These are phyloP conservation scores for Tricholauxania praeusta DNA, from an alignment of 2,888 invertebrate genomes.

Conservation along the genomic window DNA sequence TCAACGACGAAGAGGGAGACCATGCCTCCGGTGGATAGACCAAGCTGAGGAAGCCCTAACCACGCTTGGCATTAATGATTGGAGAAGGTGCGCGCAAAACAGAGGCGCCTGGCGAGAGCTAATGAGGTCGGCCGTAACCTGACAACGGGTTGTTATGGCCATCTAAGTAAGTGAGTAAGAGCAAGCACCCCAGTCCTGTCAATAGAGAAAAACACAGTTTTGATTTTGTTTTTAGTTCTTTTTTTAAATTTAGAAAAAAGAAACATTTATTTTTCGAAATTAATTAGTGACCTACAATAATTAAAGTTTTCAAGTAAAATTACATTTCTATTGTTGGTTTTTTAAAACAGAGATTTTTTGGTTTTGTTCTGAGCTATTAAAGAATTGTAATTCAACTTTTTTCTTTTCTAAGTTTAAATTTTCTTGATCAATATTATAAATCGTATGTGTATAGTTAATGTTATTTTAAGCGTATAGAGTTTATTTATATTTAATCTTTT, in stretches of 20 bases:
- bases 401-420: not conserved
- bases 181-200: not conserved
- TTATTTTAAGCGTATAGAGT: conserved; percentile 42
- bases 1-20: too few relatives aligned
- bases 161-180: too few relatives aligned
- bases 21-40: too few relatives aligned
- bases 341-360: not conserved
- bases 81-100: too few relatives aligned
- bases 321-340: not conserved
- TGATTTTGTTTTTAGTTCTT: conserved; percentile 21
- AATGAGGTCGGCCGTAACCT: too few relatives aligned
- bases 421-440: too few relatives aligned
- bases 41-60: too few relatives aligned
- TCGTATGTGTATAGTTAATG: conserved; percentile 14
- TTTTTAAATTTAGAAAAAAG: conserved; percentile 10
- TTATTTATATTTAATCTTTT: conserved; percentile 18
- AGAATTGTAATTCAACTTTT: not conserved
- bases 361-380: not conserved
- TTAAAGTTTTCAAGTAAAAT: too few relatives aligned
- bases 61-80: too few relatives aligned
- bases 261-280: conserved; percentile 36
- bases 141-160: too few relatives aligned
- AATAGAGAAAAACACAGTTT: not conserved
- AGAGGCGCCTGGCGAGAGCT: too few relatives aligned
- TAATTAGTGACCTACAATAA: conserved; percentile 5